Evolutionary conservation across 2,888 invertebrate genomes (phyloP).

Genomic region (Himalopsyche anomala): DNA sequence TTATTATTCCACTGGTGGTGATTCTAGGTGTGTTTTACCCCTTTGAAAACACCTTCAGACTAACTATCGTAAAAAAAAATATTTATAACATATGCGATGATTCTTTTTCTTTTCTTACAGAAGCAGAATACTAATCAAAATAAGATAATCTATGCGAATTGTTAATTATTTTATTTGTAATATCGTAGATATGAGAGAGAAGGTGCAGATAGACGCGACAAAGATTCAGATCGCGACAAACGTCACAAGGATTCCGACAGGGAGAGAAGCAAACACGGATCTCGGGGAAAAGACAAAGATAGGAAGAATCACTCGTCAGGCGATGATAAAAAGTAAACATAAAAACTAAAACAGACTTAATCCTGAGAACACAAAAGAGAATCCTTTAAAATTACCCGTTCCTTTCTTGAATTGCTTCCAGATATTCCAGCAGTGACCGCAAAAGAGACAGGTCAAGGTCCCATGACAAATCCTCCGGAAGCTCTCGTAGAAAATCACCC

Average conservation of each 20-base stretch:
- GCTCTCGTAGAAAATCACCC: conserved; percentile 57
- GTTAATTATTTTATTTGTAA: background rate
- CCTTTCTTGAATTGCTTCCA: background rate
- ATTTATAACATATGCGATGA: too few species aligned
- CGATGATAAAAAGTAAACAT: conserved; percentile 57
- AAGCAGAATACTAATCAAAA: too few species aligned
- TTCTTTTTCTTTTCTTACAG: too few species aligned
- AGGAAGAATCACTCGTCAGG: conserved; percentile 66
- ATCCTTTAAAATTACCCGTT: background rate
- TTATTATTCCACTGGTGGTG: too few species aligned
- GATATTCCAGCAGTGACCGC: conserved; percentile 58
- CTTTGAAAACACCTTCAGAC: too few species aligned
- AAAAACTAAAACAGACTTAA: background rate
- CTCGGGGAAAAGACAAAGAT: conserved; percentile 65
- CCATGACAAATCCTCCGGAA: conserved; percentile 52
- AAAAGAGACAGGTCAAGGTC: conserved; percentile 60
- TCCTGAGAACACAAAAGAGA: too few species aligned
- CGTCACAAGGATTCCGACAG: conserved; percentile 62
- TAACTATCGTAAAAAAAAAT: too few species aligned
- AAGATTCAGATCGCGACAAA: conserved; percentile 62
- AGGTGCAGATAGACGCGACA: conserved; percentile 63
- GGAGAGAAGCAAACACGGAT: conserved; percentile 56
- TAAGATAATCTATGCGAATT: background rate
- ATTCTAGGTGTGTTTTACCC: too few species aligned
- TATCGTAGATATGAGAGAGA: conserved; percentile 57